Conservation (phyloP, 1,140 invertebrate genomes). For the Nephila pilipes region DNA sequence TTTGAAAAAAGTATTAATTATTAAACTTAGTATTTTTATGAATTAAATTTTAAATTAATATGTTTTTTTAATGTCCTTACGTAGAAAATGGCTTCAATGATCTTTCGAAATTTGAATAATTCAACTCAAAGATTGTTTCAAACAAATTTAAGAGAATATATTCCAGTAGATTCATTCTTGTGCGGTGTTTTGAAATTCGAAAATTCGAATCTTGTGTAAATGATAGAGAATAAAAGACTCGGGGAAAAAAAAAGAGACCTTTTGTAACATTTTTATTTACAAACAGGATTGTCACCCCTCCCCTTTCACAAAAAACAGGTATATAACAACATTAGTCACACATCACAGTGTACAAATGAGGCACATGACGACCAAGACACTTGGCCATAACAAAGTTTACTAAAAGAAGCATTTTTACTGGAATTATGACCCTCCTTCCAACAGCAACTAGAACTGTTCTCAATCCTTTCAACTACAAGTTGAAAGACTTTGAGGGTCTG, state of each 20-base stretch:
- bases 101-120: too few relatives aligned
- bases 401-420: conserved; percentile 63
- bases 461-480: conserved; percentile 57
- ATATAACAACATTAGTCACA: conserved; percentile 75
- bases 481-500: conserved; percentile 68
- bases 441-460: conserved; percentile 30
- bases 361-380: conserved; percentile 75
- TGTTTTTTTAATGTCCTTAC: too few relatives aligned
- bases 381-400: conserved; percentile 73
- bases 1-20: too few relatives aligned
- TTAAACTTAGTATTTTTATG: too few relatives aligned
- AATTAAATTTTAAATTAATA: too few relatives aligned
- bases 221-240: not conserved
- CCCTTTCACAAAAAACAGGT: conserved; percentile 75
- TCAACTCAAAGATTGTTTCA: too few relatives aligned
- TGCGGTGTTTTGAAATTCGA: too few relatives aligned
- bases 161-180: too few relatives aligned
- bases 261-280: conserved; percentile 72
- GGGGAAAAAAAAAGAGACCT: not conserved
- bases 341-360: conserved; percentile 77
- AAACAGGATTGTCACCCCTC: conserved; percentile 75
- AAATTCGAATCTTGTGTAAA: too few relatives aligned
- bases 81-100: too few relatives aligned
- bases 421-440: conserved; percentile 44
- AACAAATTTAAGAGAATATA: too few relatives aligned